Evolutionary conservation across 2,797 vertebrate species (phyloP), one percentile per base, ranked within the genome.

Genomic region (Zalophus californianus): DNA sequence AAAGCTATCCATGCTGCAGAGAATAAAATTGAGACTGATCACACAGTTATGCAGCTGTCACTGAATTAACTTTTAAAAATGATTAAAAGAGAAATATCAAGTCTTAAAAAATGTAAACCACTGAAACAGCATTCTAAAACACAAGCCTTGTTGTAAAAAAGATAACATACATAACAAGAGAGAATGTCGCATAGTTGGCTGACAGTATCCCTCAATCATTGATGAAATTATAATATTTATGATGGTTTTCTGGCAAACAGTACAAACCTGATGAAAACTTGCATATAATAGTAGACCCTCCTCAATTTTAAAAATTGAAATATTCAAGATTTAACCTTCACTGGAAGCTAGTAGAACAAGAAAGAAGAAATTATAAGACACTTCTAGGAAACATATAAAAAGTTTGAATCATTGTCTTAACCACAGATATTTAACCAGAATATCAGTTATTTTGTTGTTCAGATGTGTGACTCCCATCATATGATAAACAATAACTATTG

Each of bases 191-290:
- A 77, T 41, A 75, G 41, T 77, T 94, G 90, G 18, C 54, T 0
- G 86, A 2, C 80, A 96, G 87, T 73, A 35, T 73, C 82, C 54
- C 98, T 97, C 79, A 96, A 97, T 87, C 91, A 96, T 86, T 96
- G 11, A 96, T 97, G 86, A 95, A 70, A 94, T 95, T 95, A 96
- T 75, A 96, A 96, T 98, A 96, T 96, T 97, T 94, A 97, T 95
- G 87, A 96, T 79, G 73, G 25, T 64, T 91, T 90, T 79, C 84
- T 80, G 66, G 58, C 52, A 87, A 96, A 84, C 32, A 96, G 78
- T 64, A 78, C 1, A 93, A 62, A 68, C 14, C 27, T 85, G 41
- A 86, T 82, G 86, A 80, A 92, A 93, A 86, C 7, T 73, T 91
- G 4, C n/a, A 52, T 86, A 77, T 38, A 79, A 73, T 35, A 95